A percentile compares a stretch with the other conserved stretches of the same genome.
Evolutionary conservation across 2,797 vertebrate species (phyloP).

Genomic region (Bovichtus variegatus): DNA sequence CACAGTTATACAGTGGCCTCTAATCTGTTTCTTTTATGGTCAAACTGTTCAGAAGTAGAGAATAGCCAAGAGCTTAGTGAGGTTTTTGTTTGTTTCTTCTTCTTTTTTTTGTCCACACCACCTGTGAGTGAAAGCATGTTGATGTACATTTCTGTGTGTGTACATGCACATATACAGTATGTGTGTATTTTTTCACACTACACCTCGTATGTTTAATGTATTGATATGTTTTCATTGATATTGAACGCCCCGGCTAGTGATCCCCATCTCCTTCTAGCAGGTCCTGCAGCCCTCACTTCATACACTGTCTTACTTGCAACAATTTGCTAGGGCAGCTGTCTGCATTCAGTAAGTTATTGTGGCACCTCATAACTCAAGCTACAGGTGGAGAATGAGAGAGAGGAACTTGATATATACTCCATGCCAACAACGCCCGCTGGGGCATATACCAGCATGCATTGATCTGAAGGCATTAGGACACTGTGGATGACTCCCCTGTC

Average conservation of each 20-base stretch:
- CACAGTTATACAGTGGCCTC: conserved; percentile 17
- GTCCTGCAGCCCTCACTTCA: conserved; percentile 24
- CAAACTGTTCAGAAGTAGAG: conserved; percentile 21
- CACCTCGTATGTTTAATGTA: not conserved
- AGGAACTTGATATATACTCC: conserved; percentile 23
- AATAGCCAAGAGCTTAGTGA: conserved; percentile 24
- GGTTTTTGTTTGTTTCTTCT: conserved; percentile 23
- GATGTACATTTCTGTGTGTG: not conserved
- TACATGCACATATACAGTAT: not conserved
- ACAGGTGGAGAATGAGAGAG: conserved; percentile 25
- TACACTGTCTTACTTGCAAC: conserved; percentile 56
- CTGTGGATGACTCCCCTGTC: not conserved
- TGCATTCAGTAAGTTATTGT: conserved; percentile 65
- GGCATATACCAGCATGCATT: not conserved
- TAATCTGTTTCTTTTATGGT: conserved; percentile 46
- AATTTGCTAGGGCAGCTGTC: conserved; percentile 77
- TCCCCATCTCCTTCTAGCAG: conserved; percentile 20
- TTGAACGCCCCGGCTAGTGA: not conserved
- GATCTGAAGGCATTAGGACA: not conserved
- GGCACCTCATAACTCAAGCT: conserved; percentile 70
- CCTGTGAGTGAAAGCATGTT: conserved; percentile 1
- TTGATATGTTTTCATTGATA: not conserved
- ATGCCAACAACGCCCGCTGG: conserved; percentile 11
- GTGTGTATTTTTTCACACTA: not conserved
- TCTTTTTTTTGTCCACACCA: conserved; percentile 14